Base-by-base conservation (phyloP, 2,888 invertebrate genomes). In the Dynastes hyllus region DNA sequence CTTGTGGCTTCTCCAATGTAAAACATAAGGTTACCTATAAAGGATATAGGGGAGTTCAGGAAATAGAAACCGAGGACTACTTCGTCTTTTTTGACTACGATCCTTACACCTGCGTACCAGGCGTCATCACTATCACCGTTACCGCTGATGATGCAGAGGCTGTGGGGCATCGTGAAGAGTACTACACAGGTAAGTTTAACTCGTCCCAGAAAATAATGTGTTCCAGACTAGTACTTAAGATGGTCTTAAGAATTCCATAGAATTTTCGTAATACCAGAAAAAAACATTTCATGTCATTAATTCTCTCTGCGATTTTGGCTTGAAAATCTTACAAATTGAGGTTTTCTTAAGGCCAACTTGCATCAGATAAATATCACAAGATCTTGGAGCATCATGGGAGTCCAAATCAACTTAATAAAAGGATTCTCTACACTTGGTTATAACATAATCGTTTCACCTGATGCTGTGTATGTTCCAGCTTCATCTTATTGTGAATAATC, bases 21-120 rank as follows among this genome's bases (percentile, higher is more conserved):
- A 16, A 29, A 11, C 63, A 76, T 29, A 76, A 16, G 2, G 76
- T 76, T n/a, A 40, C n/a, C 6, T 76, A 76, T 6, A 1, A 55
- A n/a, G 63, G 50, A 3, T 63, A 29, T n/a, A n/a, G 13, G 8
- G 16, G 22, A n/a, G 27, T 11, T 3, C 76, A 76, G 22, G 50
- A 50, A 8, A 27, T 50, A 11, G 29, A 2, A 16, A 76, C 76
- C 13, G n/a, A 40, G 1, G 50, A 50, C 8, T 63, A 63, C 8
- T 63, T 37, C 50, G 61, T 22, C 9, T 50, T 50, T 9, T 63
- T 76, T 63, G 37, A 22, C 2, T 76, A 76, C 22, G 11, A 40
- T 16, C 63, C 76, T 13, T 55, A 55, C 8, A 40, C 40, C 29
- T 76, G 76, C 29, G 76, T 63, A n/a, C 63, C 63, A 29, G 61